These are phyloP conservation scores for Tor tambroides DNA, from an alignment of 2,113 vertebrate genomes.

Conservation along the genomic window DNA sequence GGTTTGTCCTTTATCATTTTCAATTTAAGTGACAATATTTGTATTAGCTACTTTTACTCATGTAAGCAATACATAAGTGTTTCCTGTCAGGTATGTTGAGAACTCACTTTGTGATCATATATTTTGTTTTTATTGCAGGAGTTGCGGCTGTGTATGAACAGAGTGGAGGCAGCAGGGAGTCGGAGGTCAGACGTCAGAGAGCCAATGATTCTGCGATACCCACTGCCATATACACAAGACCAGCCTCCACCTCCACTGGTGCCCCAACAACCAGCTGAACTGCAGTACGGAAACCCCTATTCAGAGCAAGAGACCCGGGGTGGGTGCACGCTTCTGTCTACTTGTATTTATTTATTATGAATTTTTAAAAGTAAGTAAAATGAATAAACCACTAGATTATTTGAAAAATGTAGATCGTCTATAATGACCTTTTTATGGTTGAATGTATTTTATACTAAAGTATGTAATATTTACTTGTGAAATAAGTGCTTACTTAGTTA, in stretches of 20 bases:
- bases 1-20: not conserved
- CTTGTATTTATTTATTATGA: not conserved
- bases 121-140: conserved; percentile 75
- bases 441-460: not conserved
- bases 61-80: not conserved
- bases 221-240: conserved; percentile 82
- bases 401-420: no score
- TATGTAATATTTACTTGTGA: not conserved
- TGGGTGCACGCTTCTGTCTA: not conserved
- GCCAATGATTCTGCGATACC: conserved; percentile 76
- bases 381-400: not conserved
- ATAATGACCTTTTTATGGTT: no score
- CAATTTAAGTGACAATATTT: not conserved
- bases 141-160: conserved; percentile 75
- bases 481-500: no score
- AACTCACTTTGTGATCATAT: not conserved
- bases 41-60: not conserved
- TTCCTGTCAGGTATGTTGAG: not conserved
- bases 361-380: not conserved
- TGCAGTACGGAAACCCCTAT: conserved; percentile 95
- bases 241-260: conserved; percentile 79
- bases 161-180: conserved; percentile 70
- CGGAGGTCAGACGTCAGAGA: conserved; percentile 71
- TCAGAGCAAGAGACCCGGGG: conserved; percentile 58
- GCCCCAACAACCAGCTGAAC: conserved; percentile 81